These are phyloP conservation scores for Microplitis mediator DNA, from an alignment of 1,140 invertebrate species.

Conservation along the genomic window DNA sequence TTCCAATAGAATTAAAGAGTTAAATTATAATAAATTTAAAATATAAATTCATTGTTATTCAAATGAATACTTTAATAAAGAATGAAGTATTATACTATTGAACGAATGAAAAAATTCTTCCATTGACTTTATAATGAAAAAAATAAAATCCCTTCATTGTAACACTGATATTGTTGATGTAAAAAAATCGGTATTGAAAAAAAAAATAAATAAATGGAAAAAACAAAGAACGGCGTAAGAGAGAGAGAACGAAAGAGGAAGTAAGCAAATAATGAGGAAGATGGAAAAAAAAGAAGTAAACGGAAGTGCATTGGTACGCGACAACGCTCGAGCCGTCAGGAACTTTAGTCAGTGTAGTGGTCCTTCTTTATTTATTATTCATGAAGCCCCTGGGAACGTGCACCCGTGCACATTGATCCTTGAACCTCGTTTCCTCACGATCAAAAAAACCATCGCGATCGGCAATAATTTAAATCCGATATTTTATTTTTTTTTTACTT, in stretches of 20 bases:
- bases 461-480: not conserved
- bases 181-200: too few relatives aligned
- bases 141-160: too few relatives aligned
- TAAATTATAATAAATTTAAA: not conserved
- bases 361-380: slow-evolving; percentile 6
- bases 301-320: slow-evolving; percentile 4
- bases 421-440: not conserved
- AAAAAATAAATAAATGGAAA: too few relatives aligned
- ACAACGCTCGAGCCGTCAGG: not conserved
- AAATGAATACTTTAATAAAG: too few relatives aligned
- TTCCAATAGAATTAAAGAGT: too few relatives aligned
- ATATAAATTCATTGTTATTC: not conserved
- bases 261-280: not conserved
- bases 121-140: too few relatives aligned
- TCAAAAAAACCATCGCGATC: not conserved
- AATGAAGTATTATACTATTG: too few relatives aligned
- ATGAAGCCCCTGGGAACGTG: not conserved
- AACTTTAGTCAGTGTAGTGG: not conserved
- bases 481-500: not conserved
- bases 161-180: too few relatives aligned
- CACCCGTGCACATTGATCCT: not conserved
- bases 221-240: not conserved
- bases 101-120: too few relatives aligned
- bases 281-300: not conserved
- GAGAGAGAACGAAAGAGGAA: not conserved